phyloP scores from a whole-genome alignment of 2,113 vertebrate genomes.

The Oriolus oriolus region DNA sequence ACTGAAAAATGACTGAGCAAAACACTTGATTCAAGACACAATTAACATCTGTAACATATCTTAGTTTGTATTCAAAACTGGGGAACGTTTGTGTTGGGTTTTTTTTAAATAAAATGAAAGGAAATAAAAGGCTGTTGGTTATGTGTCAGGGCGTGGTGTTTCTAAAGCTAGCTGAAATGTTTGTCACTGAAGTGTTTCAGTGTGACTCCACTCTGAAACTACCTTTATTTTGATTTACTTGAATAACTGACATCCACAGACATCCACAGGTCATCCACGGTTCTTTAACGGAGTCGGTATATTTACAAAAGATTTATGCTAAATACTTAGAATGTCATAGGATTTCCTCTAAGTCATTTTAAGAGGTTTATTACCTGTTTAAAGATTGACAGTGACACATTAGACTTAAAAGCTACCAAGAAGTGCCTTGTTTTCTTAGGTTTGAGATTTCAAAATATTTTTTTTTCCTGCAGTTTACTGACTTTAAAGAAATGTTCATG shows the following conservation, averaged over 20 bases:
- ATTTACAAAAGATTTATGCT: background rate
- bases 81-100: rapidly evolving
- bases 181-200: background rate
- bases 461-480: background rate
- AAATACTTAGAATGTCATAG: background rate
- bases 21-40: background rate
- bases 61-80: background rate
- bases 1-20: background rate
- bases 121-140: background rate
- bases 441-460: background rate
- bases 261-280: rapidly evolving
- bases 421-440: background rate
- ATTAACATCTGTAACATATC: background rate
- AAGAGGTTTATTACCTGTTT: background rate
- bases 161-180: background rate
- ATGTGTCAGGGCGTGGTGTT: background rate
- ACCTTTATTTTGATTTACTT: background rate
- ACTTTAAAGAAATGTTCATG: background rate
- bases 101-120: background rate
- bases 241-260: background rate
- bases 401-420: background rate
- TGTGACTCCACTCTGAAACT: background rate
- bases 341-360: background rate
- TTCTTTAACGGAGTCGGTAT: background rate
- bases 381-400: background rate